Evolutionary conservation across 2,113 vertebrate species (phyloP), one percentile per base, ranked within the genome.

Genomic region (Lophura nycthemera): DNA sequence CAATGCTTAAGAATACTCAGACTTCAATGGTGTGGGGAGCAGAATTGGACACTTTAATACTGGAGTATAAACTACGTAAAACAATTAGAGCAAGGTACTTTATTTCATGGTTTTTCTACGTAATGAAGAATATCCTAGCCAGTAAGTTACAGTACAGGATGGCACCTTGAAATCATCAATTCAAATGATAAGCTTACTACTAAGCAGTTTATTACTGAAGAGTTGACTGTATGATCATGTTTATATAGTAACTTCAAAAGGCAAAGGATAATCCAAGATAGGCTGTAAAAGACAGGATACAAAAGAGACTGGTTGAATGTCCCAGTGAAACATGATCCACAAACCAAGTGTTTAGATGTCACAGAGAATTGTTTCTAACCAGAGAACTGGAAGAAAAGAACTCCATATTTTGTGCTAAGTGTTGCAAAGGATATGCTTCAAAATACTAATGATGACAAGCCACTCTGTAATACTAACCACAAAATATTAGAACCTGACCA

Each of bases 201-300:
- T 20, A 20, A 11, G 20, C 17, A 52, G 56, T 29, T 65, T 22
- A 25, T 8, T 47, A 6, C 10, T 3, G 6, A n/a, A 52, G 66
- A 57, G 11, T 57, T 80, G 72, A 21, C 21, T 1, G 1, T 15
- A 6, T 34, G 34, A 81, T 11, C 0, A 0, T 34, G 34, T 45
- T 40, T 7, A 79, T 7, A 54, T 2, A 43, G 40, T 22, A 30
- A 48, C 65, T 70, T 27, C 14, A 66, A 76, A 83, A 77, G 36
- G 18, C 20, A 67, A 59, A 66, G 10, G 9, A 63, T 40, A 47
- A 86, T 36, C 30, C 7, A 65, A 50, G 54, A 60, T 34, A 73
- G 29, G 14, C 5, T 47, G 17, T 17, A 83, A 67, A 71, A 25
- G 48, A 67, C 16, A 17, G 52, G 52, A 54, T 30, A 30, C 6